Conservation (phyloP, 1,140 invertebrate species). For the Leptopilina boulardi region DNA sequence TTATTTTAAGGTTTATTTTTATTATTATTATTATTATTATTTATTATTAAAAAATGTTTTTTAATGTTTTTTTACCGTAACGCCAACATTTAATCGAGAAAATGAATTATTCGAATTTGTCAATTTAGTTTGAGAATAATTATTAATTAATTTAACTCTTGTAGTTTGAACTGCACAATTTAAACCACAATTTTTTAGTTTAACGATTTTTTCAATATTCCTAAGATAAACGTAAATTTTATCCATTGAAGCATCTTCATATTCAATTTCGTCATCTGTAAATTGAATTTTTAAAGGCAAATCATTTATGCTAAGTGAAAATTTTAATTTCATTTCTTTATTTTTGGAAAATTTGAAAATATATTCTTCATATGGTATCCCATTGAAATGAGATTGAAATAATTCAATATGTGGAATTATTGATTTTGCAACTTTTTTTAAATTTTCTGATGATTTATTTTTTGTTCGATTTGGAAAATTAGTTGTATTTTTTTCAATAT, state of each 20-base stretch:
- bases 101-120: slow-evolving; percentile 50
- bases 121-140: slow-evolving; percentile 52
- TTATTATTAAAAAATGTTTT: background rate
- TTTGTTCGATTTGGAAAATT: too few species aligned
- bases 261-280: slow-evolving; percentile 54
- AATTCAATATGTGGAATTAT: slow-evolving; percentile 36
- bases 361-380: slow-evolving; percentile 53
- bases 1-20: background rate
- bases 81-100: slow-evolving; percentile 55
- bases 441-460: background rate
- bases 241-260: slow-evolving; percentile 39
- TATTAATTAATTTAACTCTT: slow-evolving; percentile 45
- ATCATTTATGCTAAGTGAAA: slow-evolving; percentile 38
- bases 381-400: slow-evolving; percentile 58
- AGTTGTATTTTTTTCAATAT: background rate
- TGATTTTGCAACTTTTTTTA: background rate
- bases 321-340: slow-evolving; percentile 59
- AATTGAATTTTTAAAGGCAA: slow-evolving; percentile 51
- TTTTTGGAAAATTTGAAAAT: slow-evolving; percentile 48
- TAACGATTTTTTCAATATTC: slow-evolving; percentile 48
- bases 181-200: slow-evolving; percentile 53
- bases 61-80: slow-evolving; percentile 50
- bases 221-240: slow-evolving; percentile 52
- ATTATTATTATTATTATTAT: slow-evolving; percentile 26
- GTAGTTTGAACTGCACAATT: slow-evolving; percentile 56